phyloP scores from a whole-genome alignment of 2,113 vertebrate genomes.

The Anoura caudifer region DNA sequence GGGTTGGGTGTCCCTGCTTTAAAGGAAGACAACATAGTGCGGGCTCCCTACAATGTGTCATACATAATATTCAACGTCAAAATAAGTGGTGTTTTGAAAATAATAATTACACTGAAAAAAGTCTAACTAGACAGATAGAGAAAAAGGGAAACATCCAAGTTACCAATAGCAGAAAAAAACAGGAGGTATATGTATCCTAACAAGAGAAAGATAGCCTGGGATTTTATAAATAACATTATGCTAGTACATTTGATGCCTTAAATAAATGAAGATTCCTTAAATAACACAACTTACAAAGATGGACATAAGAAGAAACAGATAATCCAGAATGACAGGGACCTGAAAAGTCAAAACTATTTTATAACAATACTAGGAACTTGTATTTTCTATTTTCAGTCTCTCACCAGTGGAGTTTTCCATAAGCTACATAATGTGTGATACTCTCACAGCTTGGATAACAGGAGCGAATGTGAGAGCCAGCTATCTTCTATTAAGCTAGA shows the following conservation, averaged over 20 bases:
- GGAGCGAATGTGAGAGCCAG: not conserved
- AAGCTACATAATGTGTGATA: not conserved
- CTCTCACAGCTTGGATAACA: not conserved
- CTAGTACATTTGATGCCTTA: not conserved
- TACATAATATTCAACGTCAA: not conserved
- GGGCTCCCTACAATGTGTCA: not conserved
- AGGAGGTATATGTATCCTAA: not conserved
- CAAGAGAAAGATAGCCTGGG: not conserved
- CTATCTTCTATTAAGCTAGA: not conserved
- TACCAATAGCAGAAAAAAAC: not conserved
- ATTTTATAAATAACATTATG: not conserved
- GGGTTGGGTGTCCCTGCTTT: not conserved
- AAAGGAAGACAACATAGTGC: not conserved
- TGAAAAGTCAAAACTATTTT: not conserved
- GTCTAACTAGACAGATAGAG: not conserved
- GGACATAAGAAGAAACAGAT: not conserved
- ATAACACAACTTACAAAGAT: not conserved
- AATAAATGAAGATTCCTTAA: not conserved
- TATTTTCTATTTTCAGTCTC: not conserved
- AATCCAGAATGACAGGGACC: not conserved
- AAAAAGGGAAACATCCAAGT: not conserved
- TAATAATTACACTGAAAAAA: not conserved
- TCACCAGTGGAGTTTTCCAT: not conserved
- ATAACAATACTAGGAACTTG: not conserved
- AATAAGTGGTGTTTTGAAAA: conserved; percentile 15